Evolutionary conservation across 2,797 vertebrate species (phyloP), one percentile per base, ranked within the genome.

Genomic region (Tragopan temminckii): DNA sequence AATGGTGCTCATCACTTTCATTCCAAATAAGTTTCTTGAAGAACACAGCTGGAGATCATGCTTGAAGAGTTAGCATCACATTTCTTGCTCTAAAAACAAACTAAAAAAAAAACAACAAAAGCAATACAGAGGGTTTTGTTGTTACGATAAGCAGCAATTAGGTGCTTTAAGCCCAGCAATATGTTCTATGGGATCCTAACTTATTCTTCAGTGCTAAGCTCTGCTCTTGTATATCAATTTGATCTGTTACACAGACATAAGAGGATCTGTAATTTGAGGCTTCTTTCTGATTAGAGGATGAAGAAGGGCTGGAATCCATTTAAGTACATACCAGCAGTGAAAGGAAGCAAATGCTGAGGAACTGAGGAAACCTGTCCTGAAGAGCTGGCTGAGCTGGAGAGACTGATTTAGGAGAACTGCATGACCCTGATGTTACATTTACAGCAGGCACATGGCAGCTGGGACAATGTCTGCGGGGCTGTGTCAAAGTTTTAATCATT

Each of bases 341-440:
- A 94, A 78, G 42, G 50, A 86, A 52, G 31, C 71, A 70, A 59
- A 43, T 69, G 33, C 55, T 42, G 8, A 75, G 59, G 69, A 46
- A 27, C 25, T 35, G 33, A 58, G 16, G 50, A 67, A 90, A 85
- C 46, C 61, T 79, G n/a, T 59, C 58, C 43, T 45, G 12, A 66
- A 71, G 70, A 61, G 53, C 33, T 89, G 46, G 27, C 57, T 86
- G 63, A 80, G 57, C 40, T 58, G 55, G 45, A 50, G 46, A 66
- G 66, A 80, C 84, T 68, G 67, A 57, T 84, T 84, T 90, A 76
- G 71, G 53, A 85, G 78, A 76, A 92, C 36, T 75, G 67, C 42
- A 25, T 85, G 45, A 89, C 84, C 63, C 66, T 89, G 48, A 63
- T 27, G 46, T 84, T 94, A 52, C 57, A 50, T 94, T 95, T 83